Evolutionary conservation across 2,113 vertebrate genomes (phyloP).

Genomic region (Platysternon megacephalum): DNA sequence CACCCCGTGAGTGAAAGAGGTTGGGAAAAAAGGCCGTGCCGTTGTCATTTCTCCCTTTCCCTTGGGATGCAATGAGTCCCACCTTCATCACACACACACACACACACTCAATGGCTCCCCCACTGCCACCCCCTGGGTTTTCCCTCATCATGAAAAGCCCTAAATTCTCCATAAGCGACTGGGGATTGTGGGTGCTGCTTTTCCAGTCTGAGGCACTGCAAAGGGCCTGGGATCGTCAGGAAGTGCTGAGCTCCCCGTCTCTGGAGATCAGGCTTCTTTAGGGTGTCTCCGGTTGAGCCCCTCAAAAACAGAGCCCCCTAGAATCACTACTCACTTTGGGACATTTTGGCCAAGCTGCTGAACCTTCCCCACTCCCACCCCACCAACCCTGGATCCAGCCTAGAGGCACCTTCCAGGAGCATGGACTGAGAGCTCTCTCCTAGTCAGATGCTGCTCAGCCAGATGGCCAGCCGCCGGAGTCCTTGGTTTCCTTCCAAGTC

Average conservation of each 20-base stretch:
- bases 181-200: background rate
- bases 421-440: background rate
- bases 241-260: background rate
- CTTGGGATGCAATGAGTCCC: background rate
- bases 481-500: background rate
- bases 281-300: background rate
- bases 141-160: background rate
- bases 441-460: background rate
- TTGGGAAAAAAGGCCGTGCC: background rate
- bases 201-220: background rate
- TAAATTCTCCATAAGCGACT: background rate
- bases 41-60: background rate
- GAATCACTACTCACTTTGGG: background rate
- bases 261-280: background rate
- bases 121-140: too few species aligned
- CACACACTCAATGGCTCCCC: background rate
- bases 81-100: background rate
- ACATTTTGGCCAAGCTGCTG: too few species aligned
- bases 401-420: background rate
- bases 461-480: background rate
- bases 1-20: background rate
- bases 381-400: background rate
- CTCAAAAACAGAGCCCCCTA: background rate
- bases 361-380: too few species aligned
- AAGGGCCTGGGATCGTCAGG: background rate